These are phyloP conservation scores for Malthinus seriepunctatus DNA, from an alignment of 2,888 invertebrate genomes.

Conservation along the genomic window DNA sequence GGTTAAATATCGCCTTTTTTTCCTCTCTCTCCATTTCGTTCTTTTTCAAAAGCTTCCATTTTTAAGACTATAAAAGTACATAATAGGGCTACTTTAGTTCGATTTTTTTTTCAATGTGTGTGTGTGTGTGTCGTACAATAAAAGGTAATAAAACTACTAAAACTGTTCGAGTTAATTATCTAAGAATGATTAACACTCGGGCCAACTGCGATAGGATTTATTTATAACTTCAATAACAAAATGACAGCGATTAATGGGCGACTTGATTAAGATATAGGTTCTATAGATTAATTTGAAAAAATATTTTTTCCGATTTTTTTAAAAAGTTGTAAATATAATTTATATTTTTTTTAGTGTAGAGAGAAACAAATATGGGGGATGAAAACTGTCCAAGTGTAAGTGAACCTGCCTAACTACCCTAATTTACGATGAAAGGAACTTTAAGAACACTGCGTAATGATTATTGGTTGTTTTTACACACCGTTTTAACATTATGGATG, in stretches of 20 bases:
- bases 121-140: constrained; percentile 5
- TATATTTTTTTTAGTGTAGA: neutral
- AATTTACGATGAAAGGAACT: constrained; percentile 26
- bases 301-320: neutral
- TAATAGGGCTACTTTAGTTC: constrained; percentile 11
- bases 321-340: neutral
- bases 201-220: constrained; percentile 35
- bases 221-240: constrained; percentile 39
- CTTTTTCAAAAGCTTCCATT: neutral
- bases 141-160: constrained; percentile 10
- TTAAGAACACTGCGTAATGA: constrained; percentile 24
- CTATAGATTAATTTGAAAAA: constrained; percentile 35
- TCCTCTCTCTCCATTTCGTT: neutral
- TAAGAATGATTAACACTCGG: constrained; percentile 36
- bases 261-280: constrained; percentile 37
- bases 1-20: constrained; percentile 1
- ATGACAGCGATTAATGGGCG: constrained; percentile 36
- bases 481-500: constrained; percentile 14
- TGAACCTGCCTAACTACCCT: constrained; percentile 24
- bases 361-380: constrained; percentile 17
- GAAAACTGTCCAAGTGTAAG: constrained; percentile 25
- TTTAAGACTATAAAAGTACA: constrained; percentile 8
- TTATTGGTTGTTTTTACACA: constrained; percentile 30
- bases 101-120: too few relatives aligned
- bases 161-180: constrained; percentile 34